Percentiles rank a stretch among this genome's conserved stretches.
Conservation (phyloP, 2,113 vertebrate genomes). For the Tricholaema leucomelas region DNA sequence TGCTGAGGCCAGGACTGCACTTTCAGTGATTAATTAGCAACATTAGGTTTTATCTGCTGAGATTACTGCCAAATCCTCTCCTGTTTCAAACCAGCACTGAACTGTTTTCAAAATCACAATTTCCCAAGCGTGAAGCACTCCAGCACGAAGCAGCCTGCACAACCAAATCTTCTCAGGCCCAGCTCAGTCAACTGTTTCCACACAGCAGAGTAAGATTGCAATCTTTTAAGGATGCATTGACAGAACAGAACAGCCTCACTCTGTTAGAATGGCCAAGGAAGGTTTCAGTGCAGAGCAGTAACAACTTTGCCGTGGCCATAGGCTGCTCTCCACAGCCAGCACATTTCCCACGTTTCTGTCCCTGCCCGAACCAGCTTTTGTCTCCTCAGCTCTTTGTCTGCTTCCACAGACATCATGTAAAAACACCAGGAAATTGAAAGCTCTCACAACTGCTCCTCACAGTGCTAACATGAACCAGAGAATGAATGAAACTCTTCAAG, state of each 20-base stretch:
- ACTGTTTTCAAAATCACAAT: neutral
- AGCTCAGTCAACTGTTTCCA: neutral
- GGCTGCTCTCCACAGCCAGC: neutral
- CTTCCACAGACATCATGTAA: neutral
- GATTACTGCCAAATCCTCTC: neutral
- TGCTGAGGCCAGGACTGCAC: neutral
- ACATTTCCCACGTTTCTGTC: neutral
- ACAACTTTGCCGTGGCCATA: accelerated
- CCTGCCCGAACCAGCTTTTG: neutral
- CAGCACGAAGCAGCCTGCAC: neutral
- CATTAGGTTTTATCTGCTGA: neutral
- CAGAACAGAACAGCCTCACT: neutral
- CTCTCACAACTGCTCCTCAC: neutral
- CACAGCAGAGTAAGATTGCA: neutral
- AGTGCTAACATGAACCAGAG: neutral
- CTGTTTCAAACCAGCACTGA: neutral
- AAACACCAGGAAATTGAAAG: neutral
- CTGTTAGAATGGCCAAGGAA: neutral
- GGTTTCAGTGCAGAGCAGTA: neutral
- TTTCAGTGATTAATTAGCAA: neutral
- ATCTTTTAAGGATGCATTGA: neutral
- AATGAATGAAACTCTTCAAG: neutral
- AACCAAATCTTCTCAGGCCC: neutral
- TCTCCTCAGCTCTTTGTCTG: neutral
- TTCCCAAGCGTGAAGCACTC: neutral